Evolutionary conservation across 2,888 invertebrate species (phyloP).

Genomic region (Strigamia maritima): DNA sequence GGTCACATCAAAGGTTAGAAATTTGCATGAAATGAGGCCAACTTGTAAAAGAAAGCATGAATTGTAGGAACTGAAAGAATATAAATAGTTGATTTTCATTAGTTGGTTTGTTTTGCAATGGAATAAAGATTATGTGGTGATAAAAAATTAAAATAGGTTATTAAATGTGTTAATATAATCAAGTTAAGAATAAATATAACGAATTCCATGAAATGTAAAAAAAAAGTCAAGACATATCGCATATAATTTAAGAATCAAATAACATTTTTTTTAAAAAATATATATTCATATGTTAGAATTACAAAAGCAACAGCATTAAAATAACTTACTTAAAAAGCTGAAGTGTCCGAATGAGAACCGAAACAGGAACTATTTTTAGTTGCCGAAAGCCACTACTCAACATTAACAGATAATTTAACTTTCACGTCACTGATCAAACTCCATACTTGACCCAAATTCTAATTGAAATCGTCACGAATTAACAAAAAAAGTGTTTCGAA

Average conservation of each 20-base stretch:
- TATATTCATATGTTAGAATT: no score
- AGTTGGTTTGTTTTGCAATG: no score
- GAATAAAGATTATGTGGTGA: no score
- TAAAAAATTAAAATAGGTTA: no score
- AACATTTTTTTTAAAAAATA: no score
- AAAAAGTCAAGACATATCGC: no score
- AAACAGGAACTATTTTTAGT: background rate
- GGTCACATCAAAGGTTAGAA: background rate
- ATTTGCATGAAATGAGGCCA: background rate
- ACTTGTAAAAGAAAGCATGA: background rate
- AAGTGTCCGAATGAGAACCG: background rate
- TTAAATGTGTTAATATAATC: no score
- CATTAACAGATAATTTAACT: background rate
- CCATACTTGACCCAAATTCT: background rate
- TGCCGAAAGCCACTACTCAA: background rate
- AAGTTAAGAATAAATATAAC: no score
- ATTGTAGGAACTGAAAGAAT: background rate
- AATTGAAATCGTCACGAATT: background rate
- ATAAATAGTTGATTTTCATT: background rate
- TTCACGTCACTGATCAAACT: background rate
- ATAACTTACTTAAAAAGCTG: no score
- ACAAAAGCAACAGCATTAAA: no score
- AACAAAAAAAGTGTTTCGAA: background rate
- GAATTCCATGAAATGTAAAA: no score
- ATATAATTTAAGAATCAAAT: no score